Conservation (phyloP, 2,888 invertebrate species). For the Chorisops tibialis region DNA sequence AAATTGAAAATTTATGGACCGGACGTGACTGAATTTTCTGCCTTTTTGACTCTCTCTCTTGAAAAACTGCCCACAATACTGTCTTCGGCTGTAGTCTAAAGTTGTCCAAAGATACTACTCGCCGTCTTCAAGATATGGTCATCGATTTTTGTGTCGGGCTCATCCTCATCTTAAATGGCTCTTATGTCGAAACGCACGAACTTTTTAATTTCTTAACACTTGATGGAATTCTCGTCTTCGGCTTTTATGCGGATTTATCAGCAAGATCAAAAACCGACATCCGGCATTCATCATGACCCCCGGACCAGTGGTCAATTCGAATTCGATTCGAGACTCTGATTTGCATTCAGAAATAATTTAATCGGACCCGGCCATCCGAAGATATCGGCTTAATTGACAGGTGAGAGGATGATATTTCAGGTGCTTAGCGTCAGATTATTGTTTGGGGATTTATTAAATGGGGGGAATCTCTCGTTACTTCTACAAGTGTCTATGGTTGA, state of each 20-base stretch:
- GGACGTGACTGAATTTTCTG: conserved; percentile 26
- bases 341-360: conserved; percentile 26
- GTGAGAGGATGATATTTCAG: conserved; percentile 28
- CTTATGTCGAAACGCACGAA: conserved; percentile 19
- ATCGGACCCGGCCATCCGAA: conserved; percentile 3
- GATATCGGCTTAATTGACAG: conserved; percentile 22
- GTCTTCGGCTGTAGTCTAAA: background rate
- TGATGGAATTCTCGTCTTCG: conserved; percentile 19
- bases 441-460: conserved; percentile 10
- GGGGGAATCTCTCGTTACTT: background rate
- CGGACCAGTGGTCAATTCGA: conserved; percentile 13
- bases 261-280: conserved; percentile 11
- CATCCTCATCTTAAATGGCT: conserved; percentile 17
- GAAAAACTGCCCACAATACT: conserved; percentile 24
- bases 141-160: conserved; percentile 20
- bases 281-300: background rate
- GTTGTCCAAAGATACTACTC: background rate
- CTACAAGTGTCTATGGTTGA: too few species aligned
- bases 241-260: conserved; percentile 15
- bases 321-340: conserved; percentile 15
- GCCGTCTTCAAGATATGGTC: conserved; percentile 6
- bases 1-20: conserved; percentile 29
- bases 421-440: conserved; percentile 25
- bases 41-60: conserved; percentile 19
- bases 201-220: conserved; percentile 24